A percentile compares a stretch with the other conserved stretches of the same genome.
These are phyloP conservation scores for Drosophila seguyi DNA, from an alignment of 1,140 invertebrate species.

Conservation along the genomic window DNA sequence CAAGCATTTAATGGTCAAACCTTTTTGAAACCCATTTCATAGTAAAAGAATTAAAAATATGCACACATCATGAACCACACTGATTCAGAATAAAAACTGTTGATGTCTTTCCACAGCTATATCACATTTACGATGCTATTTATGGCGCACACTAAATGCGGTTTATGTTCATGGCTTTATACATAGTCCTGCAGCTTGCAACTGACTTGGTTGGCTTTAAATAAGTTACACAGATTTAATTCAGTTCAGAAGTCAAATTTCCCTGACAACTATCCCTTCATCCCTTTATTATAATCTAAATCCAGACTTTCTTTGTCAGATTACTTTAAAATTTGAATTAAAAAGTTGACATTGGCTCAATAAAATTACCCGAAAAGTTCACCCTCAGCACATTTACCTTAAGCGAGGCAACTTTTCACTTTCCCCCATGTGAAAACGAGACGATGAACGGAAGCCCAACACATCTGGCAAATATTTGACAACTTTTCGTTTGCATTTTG, in stretches of 20 bases:
- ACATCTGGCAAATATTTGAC: conserved; percentile 73
- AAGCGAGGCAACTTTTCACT: conserved; percentile 19
- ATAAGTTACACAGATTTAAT: background rate
- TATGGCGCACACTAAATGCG: conserved; percentile 20
- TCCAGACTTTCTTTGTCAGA: background rate
- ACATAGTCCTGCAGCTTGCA: conserved; percentile 1
- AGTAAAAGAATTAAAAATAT: conserved; percentile 3
- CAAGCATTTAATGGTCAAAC: conserved; percentile 6
- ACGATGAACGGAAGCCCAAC: conserved; percentile 28
- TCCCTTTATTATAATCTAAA: background rate
- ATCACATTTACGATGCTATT: conserved; percentile 17
- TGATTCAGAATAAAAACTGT: conserved; percentile 1
- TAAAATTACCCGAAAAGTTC: conserved; percentile 23
- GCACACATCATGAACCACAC: background rate
- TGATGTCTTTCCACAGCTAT: background rate
- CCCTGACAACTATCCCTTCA: background rate
- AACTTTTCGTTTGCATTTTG: conserved; percentile 47
- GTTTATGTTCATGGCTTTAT: conserved; percentile 10
- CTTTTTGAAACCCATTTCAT: conserved; percentile 1
- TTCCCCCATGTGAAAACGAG: conserved; percentile 13
- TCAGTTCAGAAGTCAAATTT: background rate
- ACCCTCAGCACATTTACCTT: conserved; percentile 20
- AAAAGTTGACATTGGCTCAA: conserved; percentile 24
- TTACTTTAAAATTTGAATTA: conserved; percentile 26
- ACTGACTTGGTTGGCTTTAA: background rate